Percentiles rank a stretch among this genome's conserved stretches.
These are phyloP conservation scores for Steinernema scapterisci DNA, from an alignment of 2,888 invertebrate genomes.

Conservation along the genomic window DNA sequence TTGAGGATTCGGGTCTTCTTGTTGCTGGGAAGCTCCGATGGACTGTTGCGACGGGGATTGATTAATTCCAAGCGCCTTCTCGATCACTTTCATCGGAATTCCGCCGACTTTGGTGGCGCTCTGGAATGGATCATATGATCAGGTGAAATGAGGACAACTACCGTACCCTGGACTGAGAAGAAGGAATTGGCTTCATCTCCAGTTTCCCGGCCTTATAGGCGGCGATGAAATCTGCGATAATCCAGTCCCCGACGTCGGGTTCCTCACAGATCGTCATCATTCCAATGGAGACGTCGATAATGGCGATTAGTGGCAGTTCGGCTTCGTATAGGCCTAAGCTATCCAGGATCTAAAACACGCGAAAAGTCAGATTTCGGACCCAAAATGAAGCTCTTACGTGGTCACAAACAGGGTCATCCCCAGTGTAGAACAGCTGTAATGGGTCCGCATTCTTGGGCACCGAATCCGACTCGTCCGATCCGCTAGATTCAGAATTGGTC, in stretches of 20 bases:
- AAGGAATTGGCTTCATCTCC: slow-evolving; percentile 46
- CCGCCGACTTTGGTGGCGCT: slow-evolving; percentile 41
- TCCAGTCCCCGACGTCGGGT: slow-evolving; percentile 53
- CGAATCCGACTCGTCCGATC: slow-evolving; percentile 37
- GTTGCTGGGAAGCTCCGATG: slow-evolving; percentile 19
- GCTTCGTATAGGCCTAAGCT: slow-evolving; percentile 53
- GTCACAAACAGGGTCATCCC: slow-evolving; percentile 59
- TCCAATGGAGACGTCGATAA: slow-evolving; percentile 55
- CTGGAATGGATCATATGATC: slow-evolving; percentile 1
- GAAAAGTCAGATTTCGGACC: too few relatives aligned
- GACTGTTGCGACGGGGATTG: slow-evolving; percentile 43
- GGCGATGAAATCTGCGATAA: slow-evolving; percentile 50
- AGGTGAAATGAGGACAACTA: too few relatives aligned
- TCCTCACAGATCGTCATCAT: slow-evolving; percentile 54
- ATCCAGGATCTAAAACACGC: slow-evolving; percentile 57
- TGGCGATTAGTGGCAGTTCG: slow-evolving; percentile 54
- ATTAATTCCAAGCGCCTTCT: slow-evolving; percentile 39
- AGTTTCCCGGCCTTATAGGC: slow-evolving; percentile 47
- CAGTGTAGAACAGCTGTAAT: slow-evolving; percentile 57
- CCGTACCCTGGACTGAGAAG: slow-evolving; percentile 32
- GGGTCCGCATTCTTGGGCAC: slow-evolving; percentile 45
- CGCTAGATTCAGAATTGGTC: slow-evolving; percentile 35
- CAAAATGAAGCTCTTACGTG: slow-evolving; percentile 52
- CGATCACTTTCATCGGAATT: slow-evolving; percentile 44
- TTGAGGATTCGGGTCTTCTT: background rate